Evolutionary conservation across 2,797 vertebrate genomes (phyloP), one percentile per base, ranked within the genome.

Genomic region (Morelia viridis): DNA sequence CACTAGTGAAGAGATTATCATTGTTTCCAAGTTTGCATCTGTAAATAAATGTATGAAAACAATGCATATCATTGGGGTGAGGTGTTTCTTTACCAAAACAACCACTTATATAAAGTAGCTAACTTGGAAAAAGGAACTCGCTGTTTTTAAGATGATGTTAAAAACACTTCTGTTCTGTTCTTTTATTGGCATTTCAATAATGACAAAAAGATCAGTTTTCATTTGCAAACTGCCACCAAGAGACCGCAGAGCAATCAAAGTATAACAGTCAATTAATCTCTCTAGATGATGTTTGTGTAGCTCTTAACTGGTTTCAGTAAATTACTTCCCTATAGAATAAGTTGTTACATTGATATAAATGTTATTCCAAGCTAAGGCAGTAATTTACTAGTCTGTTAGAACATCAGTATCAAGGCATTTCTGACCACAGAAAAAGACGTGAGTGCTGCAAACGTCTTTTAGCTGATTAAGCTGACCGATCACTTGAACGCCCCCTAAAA

Each of bases 221-320:
- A 95, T 96, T 96, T 97, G 93, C 94, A 93, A 96, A 93, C 93
- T 64, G 53, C 95, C 94, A 95, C 91, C 94, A 93, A 96, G 96
- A 95, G 96, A 97, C 94, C 93, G 94, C 93, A 95, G 94, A 94
- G 96, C 96, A 96, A 97, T 97, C 95, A 94, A 95, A 95, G 93
- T 95, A 95, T 96, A 97, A 96, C 95, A 96, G 96, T 93, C 97
- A 97, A 95, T 97, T 97, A 97, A 96, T 97, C 96, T 97, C 95
- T 96, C 95, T 94, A 96, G 95, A 94, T 95, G 96, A 94, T 97
- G 95, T 96, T 97, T 96, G 95, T 95, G 94, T 93, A 97, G 95
- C 96, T 95, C 95, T 95, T 95, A 95, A 95, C 94, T 93, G 92
- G 95, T 96, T 95, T 96, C 94, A 90, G 92, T 94, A 95, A 97